Evolutionary conservation across 2,797 vertebrate genomes (phyloP).

Genomic region (Columba guinea): DNA sequence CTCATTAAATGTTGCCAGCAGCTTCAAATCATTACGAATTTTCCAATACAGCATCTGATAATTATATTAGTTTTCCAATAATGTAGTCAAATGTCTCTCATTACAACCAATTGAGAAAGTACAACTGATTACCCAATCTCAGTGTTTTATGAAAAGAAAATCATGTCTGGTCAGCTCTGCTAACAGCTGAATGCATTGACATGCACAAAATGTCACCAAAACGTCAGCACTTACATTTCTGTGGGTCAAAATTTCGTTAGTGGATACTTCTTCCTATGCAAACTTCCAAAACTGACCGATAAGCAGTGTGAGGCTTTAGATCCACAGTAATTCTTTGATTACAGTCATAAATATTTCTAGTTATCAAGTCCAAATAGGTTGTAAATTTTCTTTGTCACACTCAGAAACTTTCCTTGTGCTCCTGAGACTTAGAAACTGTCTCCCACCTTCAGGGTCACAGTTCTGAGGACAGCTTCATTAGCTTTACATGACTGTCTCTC

Average conservation of each 20-base stretch:
- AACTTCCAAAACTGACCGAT: not conserved
- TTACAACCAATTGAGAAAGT: conserved; percentile 48
- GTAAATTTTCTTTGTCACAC: not conserved
- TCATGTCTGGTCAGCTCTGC: not conserved
- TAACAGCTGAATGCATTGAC: not conserved
- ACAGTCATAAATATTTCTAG: not conserved
- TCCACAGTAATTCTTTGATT: not conserved
- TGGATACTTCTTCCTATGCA: not conserved
- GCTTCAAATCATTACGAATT: conserved; percentile 58
- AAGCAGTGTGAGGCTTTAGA: not conserved
- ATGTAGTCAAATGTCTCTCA: conserved; percentile 56
- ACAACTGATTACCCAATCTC: not conserved
- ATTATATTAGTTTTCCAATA: conserved; percentile 65
- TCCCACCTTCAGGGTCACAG: not conserved
- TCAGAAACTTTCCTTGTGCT: not conserved
- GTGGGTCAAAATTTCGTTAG: not conserved
- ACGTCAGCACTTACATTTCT: not conserved
- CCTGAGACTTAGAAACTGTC: not conserved
- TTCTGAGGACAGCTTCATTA: not conserved
- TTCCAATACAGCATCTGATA: conserved; percentile 36
- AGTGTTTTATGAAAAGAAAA: conserved; percentile 23
- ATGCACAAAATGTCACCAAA: not conserved
- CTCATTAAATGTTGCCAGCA: conserved; percentile 68
- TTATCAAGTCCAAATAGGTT: not conserved
- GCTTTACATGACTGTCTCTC: not conserved